Base-by-base conservation (phyloP, 2,888 invertebrate genomes). In the Therioaphis trifolii region DNA sequence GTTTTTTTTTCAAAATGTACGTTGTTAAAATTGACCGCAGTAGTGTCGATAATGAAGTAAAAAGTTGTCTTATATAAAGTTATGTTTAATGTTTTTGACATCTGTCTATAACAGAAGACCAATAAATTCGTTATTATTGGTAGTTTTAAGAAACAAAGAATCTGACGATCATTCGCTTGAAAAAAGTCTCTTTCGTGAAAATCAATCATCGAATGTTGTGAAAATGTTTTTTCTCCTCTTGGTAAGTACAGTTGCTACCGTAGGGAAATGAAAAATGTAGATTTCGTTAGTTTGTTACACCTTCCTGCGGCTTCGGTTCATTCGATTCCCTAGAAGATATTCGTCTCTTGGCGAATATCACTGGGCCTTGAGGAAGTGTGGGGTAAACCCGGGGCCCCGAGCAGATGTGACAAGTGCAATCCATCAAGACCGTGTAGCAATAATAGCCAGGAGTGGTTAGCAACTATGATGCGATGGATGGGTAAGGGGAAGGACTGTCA, bases 331-430 rank as follows among this genome's bases (percentile, higher is more conserved):
- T 15, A 27, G 69, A 40, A 58, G 58, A 55, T 79, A 69, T 79
- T 69, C 69, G 43, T 69, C 55, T 78, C 35, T 21, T 61, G 79
- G 58, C 79, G 69, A 40, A 69, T 71, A 58, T 43, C 27, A n/a
- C 52, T 27, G 43, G 27, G 9, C 18, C 27, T 79, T 7, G 43
- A 24, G 12, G 21, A 29, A 43, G 9, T 29, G 14, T 55, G 43
- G 58, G 58, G 71, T 58, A 29, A 58, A 46, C 71, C 27, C 12
- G 15, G 15, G 24, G 55, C n/a, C 52, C 43, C 27, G 69, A 58
- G 58, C 80, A 63, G 61, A 80, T 72, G 80, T 80, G 80, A 80
- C 80, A 61, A 49, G 71, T 49, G 72, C 71, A 80, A 80, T 80
- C 61, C 58, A 80, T 80, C 80, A 80, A 61, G 80, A 24, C 80